Evolutionary conservation across 2,113 vertebrate species (phyloP), one percentile per base, ranked within the genome.

Genomic region (Spilogale gracilis): DNA sequence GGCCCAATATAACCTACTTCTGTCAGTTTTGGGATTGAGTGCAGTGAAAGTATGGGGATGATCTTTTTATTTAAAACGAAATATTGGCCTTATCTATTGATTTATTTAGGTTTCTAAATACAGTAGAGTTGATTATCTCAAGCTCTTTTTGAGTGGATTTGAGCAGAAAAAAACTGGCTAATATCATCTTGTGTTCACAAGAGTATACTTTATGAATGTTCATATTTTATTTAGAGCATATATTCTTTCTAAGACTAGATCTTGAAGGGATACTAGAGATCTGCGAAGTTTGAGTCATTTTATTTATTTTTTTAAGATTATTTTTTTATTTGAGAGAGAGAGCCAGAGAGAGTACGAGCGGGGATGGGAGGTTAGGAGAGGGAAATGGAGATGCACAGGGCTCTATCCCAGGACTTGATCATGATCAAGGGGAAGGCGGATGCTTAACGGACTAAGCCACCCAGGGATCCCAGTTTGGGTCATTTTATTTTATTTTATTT

Each of bases 261-360:
- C 25, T 97, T 86, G 38, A 95, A 94, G 84, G 63, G 27, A 67
- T 90, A 30, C 65, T 96, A 85, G 73, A 89, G 56, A 92, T 82
- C n/a, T 82, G 71, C 74, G 48, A 96, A 83, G 56, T 58, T 54
- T 93, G 86, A 88, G n/a, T 67, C 56, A 45, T 92, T 95, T 58
- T 48, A 67, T 58, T 58, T 58, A 58, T 58, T 58, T 58, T 58
- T 58, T 58, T 7, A 20, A 58, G 18, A 18, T 58, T 58, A 65
- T 38, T 38, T 38, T 38, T 38, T 38, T 38, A 38, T 38, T 38
- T 38, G 61, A 65, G 58, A 60, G 27, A 63, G 60, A 25, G 9
- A 60, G 61, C 11, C 13, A 65, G 61, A 65, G 61, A 65, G 25
- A 65, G 61, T 65, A 65, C 23, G 23, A 61, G 18, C 3, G 23